Evolutionary conservation across 2,113 vertebrate genomes (phyloP).

Genomic region (Macrotis lagotis): DNA sequence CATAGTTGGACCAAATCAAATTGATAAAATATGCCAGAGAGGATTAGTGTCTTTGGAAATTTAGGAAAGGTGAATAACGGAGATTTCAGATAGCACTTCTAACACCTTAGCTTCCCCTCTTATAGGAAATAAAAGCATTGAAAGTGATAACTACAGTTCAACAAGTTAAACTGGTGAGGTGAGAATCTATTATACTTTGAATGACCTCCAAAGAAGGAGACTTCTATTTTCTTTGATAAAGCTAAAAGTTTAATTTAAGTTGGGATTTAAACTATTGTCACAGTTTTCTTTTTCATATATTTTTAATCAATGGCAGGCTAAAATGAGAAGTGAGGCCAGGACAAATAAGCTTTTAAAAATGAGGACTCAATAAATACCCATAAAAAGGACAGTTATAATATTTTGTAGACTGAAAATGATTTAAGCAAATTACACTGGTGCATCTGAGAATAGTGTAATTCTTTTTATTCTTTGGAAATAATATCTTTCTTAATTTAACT

Average conservation of each 20-base stretch:
- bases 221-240: constrained; percentile 18
- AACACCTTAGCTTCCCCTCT: not conserved
- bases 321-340: not conserved
- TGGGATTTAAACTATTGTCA: not conserved
- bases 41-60: not conserved
- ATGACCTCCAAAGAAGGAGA: not conserved
- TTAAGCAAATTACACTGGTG: not conserved
- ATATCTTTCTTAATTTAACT: not conserved
- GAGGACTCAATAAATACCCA: not conserved
- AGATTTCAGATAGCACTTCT: not conserved
- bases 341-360: not conserved
- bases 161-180: not conserved
- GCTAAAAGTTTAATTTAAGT: not conserved
- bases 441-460: not conserved
- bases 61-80: not conserved
- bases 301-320: constrained; percentile 33
- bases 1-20: not conserved
- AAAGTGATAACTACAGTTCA: not conserved
- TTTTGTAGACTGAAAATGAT: not conserved
- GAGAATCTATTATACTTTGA: not conserved
- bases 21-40: not conserved
- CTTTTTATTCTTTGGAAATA: not conserved
- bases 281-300: constrained; percentile 33
- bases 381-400: not conserved
- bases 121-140: not conserved